Conservation (phyloP, 2,797 vertebrate species). For the Pteronotus mesoamericanus region DNA sequence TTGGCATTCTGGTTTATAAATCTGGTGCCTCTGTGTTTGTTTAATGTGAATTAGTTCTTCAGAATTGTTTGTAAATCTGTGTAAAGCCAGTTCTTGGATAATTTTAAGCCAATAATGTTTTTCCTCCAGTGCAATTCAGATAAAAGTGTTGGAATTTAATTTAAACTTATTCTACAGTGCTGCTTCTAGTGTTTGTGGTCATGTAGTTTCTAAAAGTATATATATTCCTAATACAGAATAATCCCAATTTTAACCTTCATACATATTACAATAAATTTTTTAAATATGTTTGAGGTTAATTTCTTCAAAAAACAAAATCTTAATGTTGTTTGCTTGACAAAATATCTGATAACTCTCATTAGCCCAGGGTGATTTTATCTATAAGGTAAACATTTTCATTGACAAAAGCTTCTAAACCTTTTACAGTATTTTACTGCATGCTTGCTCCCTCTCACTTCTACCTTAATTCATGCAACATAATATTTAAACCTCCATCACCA, state of each 20-base stretch:
- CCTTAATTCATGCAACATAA: background rate
- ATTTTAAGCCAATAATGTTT: background rate
- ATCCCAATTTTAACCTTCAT: background rate
- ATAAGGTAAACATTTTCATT: background rate
- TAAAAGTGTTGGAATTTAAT: background rate
- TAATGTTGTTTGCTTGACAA: background rate
- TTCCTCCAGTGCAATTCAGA: background rate
- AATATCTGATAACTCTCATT: background rate
- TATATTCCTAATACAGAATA: background rate
- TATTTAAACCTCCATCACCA: background rate
- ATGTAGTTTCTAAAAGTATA: background rate
- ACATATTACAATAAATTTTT: background rate
- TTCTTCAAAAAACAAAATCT: background rate
- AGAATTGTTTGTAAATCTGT: background rate
- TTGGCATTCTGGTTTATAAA: background rate
- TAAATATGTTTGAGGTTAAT: background rate
- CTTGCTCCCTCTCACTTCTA: background rate
- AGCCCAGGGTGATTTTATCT: background rate
- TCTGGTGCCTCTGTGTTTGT: background rate
- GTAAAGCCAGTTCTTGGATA: background rate
- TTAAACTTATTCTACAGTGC: background rate
- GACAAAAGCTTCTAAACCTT: background rate
- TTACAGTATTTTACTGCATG: background rate
- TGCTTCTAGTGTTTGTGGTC: constrained; percentile 12
- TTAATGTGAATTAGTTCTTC: background rate